Base-by-base conservation (phyloP, 2,888 invertebrate species). In the Onchidella celtica region DNA sequence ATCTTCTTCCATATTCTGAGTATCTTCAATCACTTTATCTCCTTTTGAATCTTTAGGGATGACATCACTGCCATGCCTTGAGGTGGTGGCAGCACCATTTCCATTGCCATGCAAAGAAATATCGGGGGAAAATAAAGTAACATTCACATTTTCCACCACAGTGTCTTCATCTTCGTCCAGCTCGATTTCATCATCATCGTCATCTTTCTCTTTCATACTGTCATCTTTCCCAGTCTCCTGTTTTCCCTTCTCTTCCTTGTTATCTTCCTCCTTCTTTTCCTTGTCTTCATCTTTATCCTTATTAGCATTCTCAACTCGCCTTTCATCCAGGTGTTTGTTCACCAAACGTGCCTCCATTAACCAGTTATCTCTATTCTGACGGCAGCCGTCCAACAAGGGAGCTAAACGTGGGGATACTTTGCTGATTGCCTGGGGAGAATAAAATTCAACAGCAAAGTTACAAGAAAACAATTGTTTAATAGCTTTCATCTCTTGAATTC, bases 321-420 rank as follows among this genome's bases (percentile, higher is more conserved):
- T 59, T 47, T 86, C 84, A 36, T 79, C 82, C 57, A 70, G 55
- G 40, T 83, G 82, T 69, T 88, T 88, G 84, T 88, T 87, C 65
- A 86, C 86, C 38, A 79, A 57, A 34, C 89, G 86, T 0, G 89
- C 86, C 61, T 90, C 84, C 47, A 83, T 82, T 68, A 88, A 79
- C 93, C 93, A 93, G 84, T 90, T 87, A 4, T 87, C 84, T 32
- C 92, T 85, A 83, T 93, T 93, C 34, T 84, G 85, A 69, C 88
- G 82, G 80, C 93, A 93, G 24, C 93, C 93, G 21, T 89, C 87
- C 36, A 89, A 79, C 68, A 92, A 78, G 24, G 92, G 92, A 24
- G 79, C 72, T 77, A 92, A 77, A 9, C 85, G 82, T 0, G 87
- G 82, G n/a, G 89, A 91, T 96, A 97, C 88, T 79, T 89, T 89